Conservation (phyloP, 2,113 vertebrate species). For the Marmota monax region DNA sequence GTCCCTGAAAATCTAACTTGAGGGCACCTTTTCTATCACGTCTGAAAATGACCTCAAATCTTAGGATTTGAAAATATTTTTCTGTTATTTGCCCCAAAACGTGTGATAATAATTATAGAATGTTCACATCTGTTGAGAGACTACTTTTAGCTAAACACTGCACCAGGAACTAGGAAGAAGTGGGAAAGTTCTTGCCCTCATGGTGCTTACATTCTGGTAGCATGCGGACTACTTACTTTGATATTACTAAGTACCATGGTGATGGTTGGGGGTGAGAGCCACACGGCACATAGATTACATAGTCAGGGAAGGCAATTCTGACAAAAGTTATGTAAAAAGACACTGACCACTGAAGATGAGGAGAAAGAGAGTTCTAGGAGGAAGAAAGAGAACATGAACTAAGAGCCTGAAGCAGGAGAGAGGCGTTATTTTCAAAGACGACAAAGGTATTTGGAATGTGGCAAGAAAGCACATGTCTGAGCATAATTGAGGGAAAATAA, state of each 20-base stretch:
- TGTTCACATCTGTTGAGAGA: not conserved
- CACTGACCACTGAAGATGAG: not conserved
- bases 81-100: not conserved
- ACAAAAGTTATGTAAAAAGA: not conserved
- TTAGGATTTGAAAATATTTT: not conserved
- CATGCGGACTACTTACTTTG: not conserved
- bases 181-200: not conserved
- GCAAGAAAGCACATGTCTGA: not conserved
- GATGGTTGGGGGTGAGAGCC: rapidly evolving
- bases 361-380: not conserved
- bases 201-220: not conserved
- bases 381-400: not conserved
- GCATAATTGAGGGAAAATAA: not conserved
- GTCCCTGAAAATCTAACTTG: slow-evolving; percentile 3
- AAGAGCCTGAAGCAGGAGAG: not conserved
- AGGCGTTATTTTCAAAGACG: not conserved
- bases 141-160: not conserved
- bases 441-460: not conserved
- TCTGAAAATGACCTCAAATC: slow-evolving; percentile 20
- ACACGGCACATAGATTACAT: not conserved
- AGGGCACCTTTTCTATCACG: not conserved
- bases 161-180: not conserved
- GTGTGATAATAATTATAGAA: not conserved
- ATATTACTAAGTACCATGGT: not conserved
- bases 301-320: not conserved